Evolutionary conservation across 2,888 invertebrate species (phyloP).

Genomic region (Drosophila percnosoma): DNA sequence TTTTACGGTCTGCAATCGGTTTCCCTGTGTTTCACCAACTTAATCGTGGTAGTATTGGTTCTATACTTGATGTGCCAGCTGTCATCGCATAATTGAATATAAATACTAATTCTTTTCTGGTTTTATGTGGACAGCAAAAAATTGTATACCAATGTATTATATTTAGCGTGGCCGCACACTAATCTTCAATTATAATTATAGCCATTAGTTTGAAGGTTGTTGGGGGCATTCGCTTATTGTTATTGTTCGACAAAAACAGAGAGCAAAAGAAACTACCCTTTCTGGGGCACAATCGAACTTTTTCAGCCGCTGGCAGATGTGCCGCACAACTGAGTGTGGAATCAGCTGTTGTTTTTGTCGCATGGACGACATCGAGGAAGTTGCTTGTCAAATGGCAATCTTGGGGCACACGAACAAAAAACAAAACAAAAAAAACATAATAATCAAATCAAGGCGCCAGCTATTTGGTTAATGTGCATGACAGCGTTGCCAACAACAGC

Average conservation of each 20-base stretch:
- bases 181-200: slow-evolving; percentile 12
- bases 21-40: not conserved
- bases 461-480: slow-evolving; percentile 78
- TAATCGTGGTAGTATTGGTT: not conserved
- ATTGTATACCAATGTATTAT: slow-evolving; percentile 1
- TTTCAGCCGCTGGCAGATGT: slow-evolving; percentile 17
- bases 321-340: slow-evolving; percentile 21
- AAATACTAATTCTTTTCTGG: not conserved
- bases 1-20: not conserved
- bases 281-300: slow-evolving; percentile 35
- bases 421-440: slow-evolving; percentile 45
- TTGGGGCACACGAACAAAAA: slow-evolving; percentile 34
- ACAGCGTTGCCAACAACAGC: slow-evolving; percentile 25
- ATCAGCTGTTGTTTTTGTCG: slow-evolving; percentile 39
- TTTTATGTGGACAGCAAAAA: not conserved
- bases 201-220: slow-evolving; percentile 14
- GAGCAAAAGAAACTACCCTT: slow-evolving; percentile 29
- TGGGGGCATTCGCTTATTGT: slow-evolving; percentile 18
- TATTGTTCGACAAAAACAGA: slow-evolving; percentile 7
- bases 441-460: slow-evolving; percentile 79
- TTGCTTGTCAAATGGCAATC: slow-evolving; percentile 74
- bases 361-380: slow-evolving; percentile 53
- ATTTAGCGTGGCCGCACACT: slow-evolving; percentile 3
- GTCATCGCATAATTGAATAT: not conserved
- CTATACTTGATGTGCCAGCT: not conserved